phyloP scores from a whole-genome alignment of 2,113 vertebrate species.

The Pygathrix nemaeus region DNA sequence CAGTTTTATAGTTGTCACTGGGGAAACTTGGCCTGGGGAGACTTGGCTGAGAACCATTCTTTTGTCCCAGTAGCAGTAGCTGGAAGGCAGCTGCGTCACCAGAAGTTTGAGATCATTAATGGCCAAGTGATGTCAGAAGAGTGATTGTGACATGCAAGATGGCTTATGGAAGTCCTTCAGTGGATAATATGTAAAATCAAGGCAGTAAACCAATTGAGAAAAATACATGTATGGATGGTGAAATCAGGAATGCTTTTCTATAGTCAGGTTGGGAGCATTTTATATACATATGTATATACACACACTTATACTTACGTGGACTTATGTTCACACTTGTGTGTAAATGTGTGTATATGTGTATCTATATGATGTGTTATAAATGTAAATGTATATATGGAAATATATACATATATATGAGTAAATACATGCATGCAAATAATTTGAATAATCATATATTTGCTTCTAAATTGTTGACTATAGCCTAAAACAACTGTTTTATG shows the following conservation, averaged over 20 bases:
- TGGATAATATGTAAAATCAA: neutral
- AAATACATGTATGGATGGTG: neutral
- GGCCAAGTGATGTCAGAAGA: neutral
- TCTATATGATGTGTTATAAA: neutral
- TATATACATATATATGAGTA: neutral
- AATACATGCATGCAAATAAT: neutral
- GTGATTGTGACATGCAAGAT: neutral
- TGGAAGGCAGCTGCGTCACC: neutral
- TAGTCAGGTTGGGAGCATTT: neutral
- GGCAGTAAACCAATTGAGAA: neutral
- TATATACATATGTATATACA: fast-evolving
- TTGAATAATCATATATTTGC: neutral
- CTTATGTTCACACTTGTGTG: neutral
- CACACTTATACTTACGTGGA: neutral
- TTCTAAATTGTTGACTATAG: neutral
- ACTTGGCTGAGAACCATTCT: neutral
- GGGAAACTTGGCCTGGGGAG: no score
- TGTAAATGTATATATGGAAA: neutral
- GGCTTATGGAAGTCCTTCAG: neutral
- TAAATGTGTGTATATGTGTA: neutral
- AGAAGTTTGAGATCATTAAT: neutral
- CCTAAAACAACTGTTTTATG: neutral
- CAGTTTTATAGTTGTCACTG: neutral
- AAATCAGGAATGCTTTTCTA: neutral
- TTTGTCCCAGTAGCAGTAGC: neutral